Percentiles rank a stretch among this genome's conserved stretches.
phyloP scores from a whole-genome alignment of 2,797 vertebrate species.

The Diglossa cyanea region DNA sequence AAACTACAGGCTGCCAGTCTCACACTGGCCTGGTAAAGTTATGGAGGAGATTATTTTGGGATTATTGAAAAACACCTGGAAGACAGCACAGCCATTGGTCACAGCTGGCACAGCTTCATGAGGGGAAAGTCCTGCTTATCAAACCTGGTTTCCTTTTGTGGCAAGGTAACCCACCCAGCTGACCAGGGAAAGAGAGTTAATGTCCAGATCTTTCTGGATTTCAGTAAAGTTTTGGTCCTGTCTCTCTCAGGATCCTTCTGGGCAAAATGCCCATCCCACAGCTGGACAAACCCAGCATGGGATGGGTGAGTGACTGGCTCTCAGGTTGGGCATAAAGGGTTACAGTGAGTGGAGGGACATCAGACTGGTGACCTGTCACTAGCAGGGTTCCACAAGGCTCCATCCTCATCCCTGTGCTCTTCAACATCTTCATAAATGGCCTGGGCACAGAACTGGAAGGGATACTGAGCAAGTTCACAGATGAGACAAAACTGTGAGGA shows the following conservation, averaged over 20 bases:
- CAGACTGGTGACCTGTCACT: background rate
- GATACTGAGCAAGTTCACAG: background rate
- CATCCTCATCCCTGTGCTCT: background rate
- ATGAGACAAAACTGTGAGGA: background rate
- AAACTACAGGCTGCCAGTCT: background rate
- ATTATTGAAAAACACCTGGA: background rate
- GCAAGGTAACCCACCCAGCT: background rate
- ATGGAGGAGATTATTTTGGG: background rate
- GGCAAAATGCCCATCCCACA: background rate
- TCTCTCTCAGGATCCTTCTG: background rate
- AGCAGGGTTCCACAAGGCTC: background rate
- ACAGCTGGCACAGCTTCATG: background rate
- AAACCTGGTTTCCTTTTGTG: background rate
- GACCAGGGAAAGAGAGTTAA: fast-evolving
- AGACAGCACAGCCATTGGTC: fast-evolving
- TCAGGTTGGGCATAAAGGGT: background rate
- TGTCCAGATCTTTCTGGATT: too few relatives aligned
- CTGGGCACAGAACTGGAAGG: background rate
- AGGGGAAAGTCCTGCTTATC: background rate
- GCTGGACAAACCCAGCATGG: background rate
- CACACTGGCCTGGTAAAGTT: background rate
- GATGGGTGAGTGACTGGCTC: background rate
- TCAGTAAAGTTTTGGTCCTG: background rate
- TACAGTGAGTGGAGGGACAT: background rate
- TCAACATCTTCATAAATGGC: background rate